A percentile compares a stretch with the other conserved stretches of the same genome.
phyloP scores from a whole-genome alignment of 2,113 vertebrate species.

The Montifringilla adamsi region DNA sequence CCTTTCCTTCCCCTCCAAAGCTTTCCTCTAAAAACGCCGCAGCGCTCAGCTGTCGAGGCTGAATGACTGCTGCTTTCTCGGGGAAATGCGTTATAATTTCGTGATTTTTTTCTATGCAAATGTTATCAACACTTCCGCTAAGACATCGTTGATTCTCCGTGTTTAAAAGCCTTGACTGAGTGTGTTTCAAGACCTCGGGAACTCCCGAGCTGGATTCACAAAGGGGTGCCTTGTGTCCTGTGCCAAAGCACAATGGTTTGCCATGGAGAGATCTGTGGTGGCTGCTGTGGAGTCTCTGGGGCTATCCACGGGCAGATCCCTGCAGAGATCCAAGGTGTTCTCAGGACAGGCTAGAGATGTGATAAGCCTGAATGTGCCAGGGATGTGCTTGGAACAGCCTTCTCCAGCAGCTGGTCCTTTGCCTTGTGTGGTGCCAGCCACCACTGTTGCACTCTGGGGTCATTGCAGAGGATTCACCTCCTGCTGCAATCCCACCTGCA shows the following conservation, averaged over 20 bases:
- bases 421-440: accelerated
- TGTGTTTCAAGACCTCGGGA: neutral
- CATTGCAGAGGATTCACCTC: accelerated
- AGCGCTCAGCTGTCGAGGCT: neutral
- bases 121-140: neutral
- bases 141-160: accelerated
- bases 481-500: neutral
- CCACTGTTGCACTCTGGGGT: neutral
- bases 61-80: neutral
- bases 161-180: neutral
- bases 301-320: accelerated
- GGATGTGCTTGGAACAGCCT: neutral
- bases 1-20: neutral
- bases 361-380: neutral
- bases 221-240: neutral
- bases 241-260: neutral
- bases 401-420: neutral
- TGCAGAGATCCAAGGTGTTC: neutral
- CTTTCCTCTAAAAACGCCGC: accelerated
- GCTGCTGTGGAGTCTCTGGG: neutral
- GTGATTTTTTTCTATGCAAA: neutral
- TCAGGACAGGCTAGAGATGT: neutral
- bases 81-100: neutral
- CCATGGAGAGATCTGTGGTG: neutral
- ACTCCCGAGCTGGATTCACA: neutral